A percentile compares a stretch with the other conserved stretches of the same genome.
Evolutionary conservation across 1,140 invertebrate genomes (phyloP).

Genomic region (Trichonephila clavata): DNA sequence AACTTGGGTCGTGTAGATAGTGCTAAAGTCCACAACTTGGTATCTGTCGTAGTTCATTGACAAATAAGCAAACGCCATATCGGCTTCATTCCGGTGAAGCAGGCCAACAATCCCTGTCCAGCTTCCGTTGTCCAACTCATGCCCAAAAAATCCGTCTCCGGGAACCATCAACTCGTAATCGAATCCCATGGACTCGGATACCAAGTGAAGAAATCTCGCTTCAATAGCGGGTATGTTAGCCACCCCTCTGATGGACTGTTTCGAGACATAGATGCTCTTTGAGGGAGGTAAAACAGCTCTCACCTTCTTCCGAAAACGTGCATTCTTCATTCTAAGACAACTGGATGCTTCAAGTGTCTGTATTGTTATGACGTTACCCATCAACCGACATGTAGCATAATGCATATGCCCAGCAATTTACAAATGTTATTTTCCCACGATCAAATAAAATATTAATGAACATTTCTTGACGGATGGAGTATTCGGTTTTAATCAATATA

Average conservation of each 20-base stretch:
- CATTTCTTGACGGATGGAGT: no score
- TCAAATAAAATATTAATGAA: no score
- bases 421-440: no score
- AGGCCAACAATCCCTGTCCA: conserved; percentile 50
- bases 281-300: neutral
- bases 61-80: conserved; percentile 45
- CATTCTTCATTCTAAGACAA: neutral
- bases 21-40: conserved; percentile 4
- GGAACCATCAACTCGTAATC: neutral
- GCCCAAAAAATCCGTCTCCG: conserved; percentile 16
- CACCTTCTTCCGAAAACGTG: neutral
- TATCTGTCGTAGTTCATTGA: conserved; percentile 10
- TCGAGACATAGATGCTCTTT: neutral
- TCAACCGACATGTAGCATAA: no score
- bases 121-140: neutral
- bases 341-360: no score
- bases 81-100: neutral
- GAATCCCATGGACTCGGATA: neutral
- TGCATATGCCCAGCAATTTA: no score
- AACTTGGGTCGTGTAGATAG: neutral
- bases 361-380: no score
- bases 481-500: no score
- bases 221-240: neutral
- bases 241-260: neutral
- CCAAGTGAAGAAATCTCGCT: neutral